Percentiles rank a stretch among this genome's conserved stretches.
Evolutionary conservation across 2,113 vertebrate species (phyloP).

Genomic region (Phaethon lepturus): DNA sequence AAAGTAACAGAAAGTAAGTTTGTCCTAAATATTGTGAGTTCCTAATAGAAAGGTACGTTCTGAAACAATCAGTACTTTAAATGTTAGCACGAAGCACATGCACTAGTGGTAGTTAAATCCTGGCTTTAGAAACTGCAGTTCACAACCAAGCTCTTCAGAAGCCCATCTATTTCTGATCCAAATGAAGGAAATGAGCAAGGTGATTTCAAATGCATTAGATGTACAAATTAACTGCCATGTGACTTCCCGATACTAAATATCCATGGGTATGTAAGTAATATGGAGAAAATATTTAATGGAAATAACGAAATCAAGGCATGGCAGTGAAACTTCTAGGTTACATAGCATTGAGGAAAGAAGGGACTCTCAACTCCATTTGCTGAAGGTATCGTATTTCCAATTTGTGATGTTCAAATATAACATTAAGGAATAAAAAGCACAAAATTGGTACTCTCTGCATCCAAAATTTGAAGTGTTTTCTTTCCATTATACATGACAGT

Average conservation of each 20-base stretch:
- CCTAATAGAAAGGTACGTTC: background rate
- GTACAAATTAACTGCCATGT: background rate
- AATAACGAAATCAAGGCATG: background rate
- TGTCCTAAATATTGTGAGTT: background rate
- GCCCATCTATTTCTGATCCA: background rate
- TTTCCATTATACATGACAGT: background rate
- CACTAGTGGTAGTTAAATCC: background rate
- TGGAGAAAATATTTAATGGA: background rate
- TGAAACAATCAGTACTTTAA: background rate
- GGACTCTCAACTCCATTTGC: background rate
- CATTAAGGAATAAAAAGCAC: background rate
- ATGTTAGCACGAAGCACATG: background rate
- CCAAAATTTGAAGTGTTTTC: background rate
- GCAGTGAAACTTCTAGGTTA: background rate
- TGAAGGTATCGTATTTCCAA: background rate
- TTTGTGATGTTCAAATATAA: background rate
- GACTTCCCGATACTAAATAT: background rate
- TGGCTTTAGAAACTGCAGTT: background rate
- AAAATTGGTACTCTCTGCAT: background rate
- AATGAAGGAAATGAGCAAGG: background rate
- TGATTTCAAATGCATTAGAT: background rate
- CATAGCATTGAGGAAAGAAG: background rate
- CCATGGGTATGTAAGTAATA: background rate
- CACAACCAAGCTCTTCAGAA: background rate
- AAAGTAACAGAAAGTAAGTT: background rate